phyloP scores from a whole-genome alignment of 2,797 vertebrate species.

The Threskiornis aethiopicus region DNA sequence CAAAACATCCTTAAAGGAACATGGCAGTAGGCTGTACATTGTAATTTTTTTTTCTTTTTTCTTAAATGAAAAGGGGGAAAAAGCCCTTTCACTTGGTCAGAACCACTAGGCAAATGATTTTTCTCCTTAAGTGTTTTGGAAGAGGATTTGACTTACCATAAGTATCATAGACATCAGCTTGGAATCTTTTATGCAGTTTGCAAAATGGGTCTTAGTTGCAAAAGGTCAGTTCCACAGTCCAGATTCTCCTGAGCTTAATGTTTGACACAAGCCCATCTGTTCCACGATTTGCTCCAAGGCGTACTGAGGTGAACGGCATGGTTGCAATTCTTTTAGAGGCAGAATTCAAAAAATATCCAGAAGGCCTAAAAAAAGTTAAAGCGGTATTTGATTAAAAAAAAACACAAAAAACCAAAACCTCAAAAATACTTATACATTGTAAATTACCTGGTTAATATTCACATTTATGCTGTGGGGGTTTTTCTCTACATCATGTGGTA shows the following conservation, averaged over 20 bases:
- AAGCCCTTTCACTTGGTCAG: neutral
- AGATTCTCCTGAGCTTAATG: neutral
- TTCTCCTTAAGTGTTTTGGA: neutral
- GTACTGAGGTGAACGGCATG: neutral
- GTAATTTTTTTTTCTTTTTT: neutral
- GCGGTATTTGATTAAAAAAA: neutral
- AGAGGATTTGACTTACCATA: neutral
- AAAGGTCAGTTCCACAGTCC: neutral
- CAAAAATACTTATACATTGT: neutral
- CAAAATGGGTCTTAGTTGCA: neutral
- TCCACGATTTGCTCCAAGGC: neutral
- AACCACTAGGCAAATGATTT: neutral
- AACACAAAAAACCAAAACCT: neutral
- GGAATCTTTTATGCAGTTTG: neutral
- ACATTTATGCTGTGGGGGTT: accelerated
- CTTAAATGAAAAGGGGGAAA: neutral
- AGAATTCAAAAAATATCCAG: neutral
- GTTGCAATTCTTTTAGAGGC: neutral
- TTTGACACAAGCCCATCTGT: neutral
- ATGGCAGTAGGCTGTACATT: neutral
- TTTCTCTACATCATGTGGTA: neutral
- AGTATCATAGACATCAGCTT: neutral
- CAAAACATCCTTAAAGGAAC: neutral
- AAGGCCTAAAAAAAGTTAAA: neutral
- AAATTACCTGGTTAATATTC: neutral